phyloP scores from a whole-genome alignment of 1,140 invertebrate species.

The Saccostrea cuccullata region DNA sequence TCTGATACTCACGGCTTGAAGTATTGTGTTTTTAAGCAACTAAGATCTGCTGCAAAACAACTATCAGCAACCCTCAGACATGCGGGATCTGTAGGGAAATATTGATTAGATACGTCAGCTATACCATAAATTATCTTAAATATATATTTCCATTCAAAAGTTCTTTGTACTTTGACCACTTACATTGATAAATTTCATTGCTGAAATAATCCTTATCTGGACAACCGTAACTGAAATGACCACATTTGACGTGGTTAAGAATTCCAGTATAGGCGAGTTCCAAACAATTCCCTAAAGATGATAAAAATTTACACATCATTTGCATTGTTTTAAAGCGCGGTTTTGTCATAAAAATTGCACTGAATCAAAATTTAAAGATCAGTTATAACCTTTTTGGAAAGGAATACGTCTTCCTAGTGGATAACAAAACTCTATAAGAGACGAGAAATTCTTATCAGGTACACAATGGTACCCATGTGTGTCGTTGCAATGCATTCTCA shows the following conservation, averaged over 20 bases:
- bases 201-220: neutral
- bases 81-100: neutral
- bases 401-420: neutral
- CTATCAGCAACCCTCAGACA: neutral
- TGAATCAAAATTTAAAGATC: neutral
- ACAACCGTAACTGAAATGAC: neutral
- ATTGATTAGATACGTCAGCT: neutral
- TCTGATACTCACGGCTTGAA: neutral
- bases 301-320: too few relatives aligned
- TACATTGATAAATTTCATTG: slow-evolving; percentile 4
- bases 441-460: neutral
- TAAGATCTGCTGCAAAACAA: neutral
- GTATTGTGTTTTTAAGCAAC: neutral
- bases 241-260: neutral
- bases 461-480: neutral
- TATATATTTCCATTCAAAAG: too few relatives aligned
- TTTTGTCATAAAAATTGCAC: too few relatives aligned
- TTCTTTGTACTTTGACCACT: too few relatives aligned
- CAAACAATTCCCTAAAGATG: neutral
- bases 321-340: too few relatives aligned
- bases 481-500: neutral
- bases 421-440: neutral
- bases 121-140: too few relatives aligned
- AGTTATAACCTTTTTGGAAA: neutral
- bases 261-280: neutral